Percentiles rank a stretch among this genome's conserved stretches.
phyloP scores from a whole-genome alignment of 2,888 invertebrate species.

The Dolichopus griseipennis region DNA sequence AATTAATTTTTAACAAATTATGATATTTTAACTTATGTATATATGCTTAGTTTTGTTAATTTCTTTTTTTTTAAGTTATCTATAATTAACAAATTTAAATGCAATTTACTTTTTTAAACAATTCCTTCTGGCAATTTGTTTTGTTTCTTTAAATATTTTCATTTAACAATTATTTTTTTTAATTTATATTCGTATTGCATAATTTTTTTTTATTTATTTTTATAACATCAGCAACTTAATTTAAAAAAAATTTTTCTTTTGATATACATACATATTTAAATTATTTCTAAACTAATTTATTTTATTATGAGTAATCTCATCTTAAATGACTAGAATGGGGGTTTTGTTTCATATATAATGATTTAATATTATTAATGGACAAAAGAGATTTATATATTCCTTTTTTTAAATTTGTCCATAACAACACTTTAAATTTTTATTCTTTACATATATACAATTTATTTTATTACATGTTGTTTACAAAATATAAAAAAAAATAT shows the following conservation, averaged over 20 bases:
- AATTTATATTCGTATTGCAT: background rate
- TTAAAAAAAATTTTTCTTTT: background rate
- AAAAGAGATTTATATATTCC: too few relatives aligned
- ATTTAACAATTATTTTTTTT: background rate
- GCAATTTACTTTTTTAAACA: background rate
- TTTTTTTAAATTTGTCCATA: too few relatives aligned
- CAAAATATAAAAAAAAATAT: background rate
- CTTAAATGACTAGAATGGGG: constrained; percentile 23
- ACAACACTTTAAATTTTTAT: background rate
- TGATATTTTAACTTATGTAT: too few relatives aligned
- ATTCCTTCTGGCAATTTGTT: constrained; percentile 8
- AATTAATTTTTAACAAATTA: too few relatives aligned
- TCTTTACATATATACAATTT: background rate
- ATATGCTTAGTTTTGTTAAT: too few relatives aligned
- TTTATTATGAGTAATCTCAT: constrained; percentile 21
- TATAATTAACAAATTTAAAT: constrained; percentile 2
- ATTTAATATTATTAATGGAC: background rate
- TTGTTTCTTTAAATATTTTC: background rate
- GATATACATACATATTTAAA: background rate
- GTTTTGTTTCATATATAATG: constrained; percentile 3
- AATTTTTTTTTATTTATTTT: background rate
- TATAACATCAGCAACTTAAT: background rate
- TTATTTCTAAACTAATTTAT: background rate
- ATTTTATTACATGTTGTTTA: background rate
- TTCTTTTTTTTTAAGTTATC: background rate